Percentiles rank a stretch among this genome's conserved stretches.
Evolutionary conservation across 1,140 invertebrate genomes (phyloP).

Genomic region (Oryctes rhinoceros): DNA sequence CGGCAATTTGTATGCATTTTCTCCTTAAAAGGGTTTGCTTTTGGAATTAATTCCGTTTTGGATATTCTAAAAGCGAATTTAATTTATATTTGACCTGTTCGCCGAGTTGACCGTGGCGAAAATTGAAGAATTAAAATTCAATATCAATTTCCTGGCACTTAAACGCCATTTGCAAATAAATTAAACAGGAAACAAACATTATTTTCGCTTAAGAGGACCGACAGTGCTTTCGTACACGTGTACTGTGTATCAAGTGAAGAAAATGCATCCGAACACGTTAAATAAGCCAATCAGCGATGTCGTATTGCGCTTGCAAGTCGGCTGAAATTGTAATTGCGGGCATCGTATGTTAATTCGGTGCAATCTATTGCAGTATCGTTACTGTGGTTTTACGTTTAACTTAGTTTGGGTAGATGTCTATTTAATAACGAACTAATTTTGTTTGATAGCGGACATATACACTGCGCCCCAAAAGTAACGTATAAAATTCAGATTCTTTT

Average conservation of each 20-base stretch:
- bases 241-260: conserved; percentile 15
- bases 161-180: conserved; percentile 14
- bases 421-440: too few relatives aligned
- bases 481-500: too few relatives aligned
- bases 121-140: conserved; percentile 6
- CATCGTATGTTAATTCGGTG: not conserved
- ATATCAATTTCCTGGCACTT: not conserved
- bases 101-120: not conserved
- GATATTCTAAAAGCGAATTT: not conserved
- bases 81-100: not conserved
- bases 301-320: not conserved
- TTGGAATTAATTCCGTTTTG: too few relatives aligned
- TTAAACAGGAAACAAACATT: conserved; percentile 15
- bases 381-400: too few relatives aligned
- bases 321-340: not conserved
- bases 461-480: too few relatives aligned
- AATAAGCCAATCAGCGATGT: too few relatives aligned
- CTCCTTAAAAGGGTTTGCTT: too few relatives aligned
- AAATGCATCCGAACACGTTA: not conserved
- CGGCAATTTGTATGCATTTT: too few relatives aligned
- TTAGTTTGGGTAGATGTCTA: too few relatives aligned
- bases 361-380: too few relatives aligned
- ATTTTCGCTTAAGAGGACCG: conserved; percentile 17
- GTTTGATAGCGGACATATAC: too few relatives aligned
- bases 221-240: conserved; percentile 7